Percentiles rank a stretch among this genome's conserved stretches.
Conservation (phyloP, 2,113 vertebrate genomes). For the Cathartes aura region DNA sequence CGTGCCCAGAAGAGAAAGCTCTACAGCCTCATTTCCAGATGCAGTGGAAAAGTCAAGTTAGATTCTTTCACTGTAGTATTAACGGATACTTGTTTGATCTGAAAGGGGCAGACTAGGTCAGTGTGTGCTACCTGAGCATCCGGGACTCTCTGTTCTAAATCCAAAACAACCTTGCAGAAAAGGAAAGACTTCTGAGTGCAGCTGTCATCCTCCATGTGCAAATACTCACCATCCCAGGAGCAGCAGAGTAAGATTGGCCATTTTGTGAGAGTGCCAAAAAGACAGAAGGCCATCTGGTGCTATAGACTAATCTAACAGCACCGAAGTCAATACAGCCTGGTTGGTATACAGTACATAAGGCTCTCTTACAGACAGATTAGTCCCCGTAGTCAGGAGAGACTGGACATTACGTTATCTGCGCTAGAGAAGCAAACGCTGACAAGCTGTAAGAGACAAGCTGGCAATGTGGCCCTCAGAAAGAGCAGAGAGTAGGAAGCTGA, state of each 20-base stretch:
- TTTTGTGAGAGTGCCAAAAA: constrained; percentile 57
- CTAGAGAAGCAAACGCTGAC: background rate
- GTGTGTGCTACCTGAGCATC: background rate
- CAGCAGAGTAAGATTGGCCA: constrained; percentile 36
- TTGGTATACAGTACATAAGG: constrained; percentile 5
- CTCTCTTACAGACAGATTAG: constrained; percentile 21
- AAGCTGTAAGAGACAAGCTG: background rate
- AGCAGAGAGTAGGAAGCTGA: background rate
- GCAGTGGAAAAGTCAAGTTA: background rate
- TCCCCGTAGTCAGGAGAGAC: background rate
- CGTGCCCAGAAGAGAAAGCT: background rate
- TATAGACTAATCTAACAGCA: constrained; percentile 55
- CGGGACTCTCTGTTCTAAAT: background rate
- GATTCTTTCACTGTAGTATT: background rate
- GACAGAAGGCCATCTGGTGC: constrained; percentile 65
- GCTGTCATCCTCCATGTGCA: background rate
- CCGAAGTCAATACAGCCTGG: constrained; percentile 34
- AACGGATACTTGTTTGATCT: background rate
- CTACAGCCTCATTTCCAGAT: background rate
- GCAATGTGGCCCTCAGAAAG: background rate
- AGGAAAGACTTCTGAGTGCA: background rate
- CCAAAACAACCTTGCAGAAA: background rate
- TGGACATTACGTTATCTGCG: background rate
- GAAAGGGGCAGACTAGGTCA: background rate
- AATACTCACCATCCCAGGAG: constrained; percentile 13